Conservation (phyloP, 2,113 vertebrate genomes). For the Hassar affinis region DNA sequence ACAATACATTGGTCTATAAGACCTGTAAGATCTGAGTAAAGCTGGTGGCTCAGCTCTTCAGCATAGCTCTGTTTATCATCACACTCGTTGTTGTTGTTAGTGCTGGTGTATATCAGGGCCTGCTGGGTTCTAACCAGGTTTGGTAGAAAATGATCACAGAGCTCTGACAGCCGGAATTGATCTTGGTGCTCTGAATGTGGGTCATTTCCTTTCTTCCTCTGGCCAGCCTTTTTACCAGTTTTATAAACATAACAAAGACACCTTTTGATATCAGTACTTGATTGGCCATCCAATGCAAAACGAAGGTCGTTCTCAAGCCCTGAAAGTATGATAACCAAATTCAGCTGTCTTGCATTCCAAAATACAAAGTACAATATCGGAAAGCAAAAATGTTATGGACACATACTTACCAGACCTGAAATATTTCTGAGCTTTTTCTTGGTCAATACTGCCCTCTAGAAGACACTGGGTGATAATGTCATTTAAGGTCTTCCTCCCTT, state of each 20-base stretch:
- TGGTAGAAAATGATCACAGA: conserved; percentile 69
- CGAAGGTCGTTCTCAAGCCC: conserved; percentile 72
- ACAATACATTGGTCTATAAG: conserved; percentile 55
- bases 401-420: conserved; percentile 67
- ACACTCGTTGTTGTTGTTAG: conserved; percentile 62
- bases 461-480: conserved; percentile 62
- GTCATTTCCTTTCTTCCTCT: conserved; percentile 33
- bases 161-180: conserved; percentile 59
- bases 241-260: conserved; percentile 75
- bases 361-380: neutral
- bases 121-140: conserved; percentile 59
- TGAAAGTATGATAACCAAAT: conserved; percentile 36
- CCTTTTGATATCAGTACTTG: conserved; percentile 51
- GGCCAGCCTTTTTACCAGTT: conserved; percentile 49
- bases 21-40: conserved; percentile 64
- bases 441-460: conserved; percentile 54
- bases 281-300: conserved; percentile 62
- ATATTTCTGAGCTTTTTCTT: conserved; percentile 63
- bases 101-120: conserved; percentile 67
- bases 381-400: neutral
- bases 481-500: conserved; percentile 61
- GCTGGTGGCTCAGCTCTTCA: conserved; percentile 70
- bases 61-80: conserved; percentile 64
- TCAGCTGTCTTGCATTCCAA: neutral
- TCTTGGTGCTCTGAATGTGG: neutral